A percentile compares a stretch with the other conserved stretches of the same genome.
phyloP scores from a whole-genome alignment of 2,113 vertebrate species.

The Suncus etruscus region DNA sequence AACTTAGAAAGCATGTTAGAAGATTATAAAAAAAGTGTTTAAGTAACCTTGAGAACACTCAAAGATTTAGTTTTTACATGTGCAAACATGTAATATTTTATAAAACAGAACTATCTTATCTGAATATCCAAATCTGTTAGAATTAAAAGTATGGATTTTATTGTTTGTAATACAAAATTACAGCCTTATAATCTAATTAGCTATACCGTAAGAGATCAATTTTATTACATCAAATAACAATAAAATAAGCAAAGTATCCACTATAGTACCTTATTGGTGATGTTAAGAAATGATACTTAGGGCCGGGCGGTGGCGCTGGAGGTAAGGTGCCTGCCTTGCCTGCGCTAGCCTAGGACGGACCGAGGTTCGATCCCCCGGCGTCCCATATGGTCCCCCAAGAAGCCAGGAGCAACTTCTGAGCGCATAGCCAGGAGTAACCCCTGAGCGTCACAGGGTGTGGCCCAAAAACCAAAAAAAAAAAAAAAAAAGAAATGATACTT shows the following conservation, averaged over 20 bases:
- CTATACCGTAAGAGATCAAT: not conserved
- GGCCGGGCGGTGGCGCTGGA: too few species aligned
- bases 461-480: too few species aligned
- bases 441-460: too few species aligned
- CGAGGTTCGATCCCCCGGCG: too few species aligned
- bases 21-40: not conserved
- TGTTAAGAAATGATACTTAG: too few species aligned
- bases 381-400: too few species aligned
- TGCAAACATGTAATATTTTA: constrained; percentile 16
- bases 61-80: constrained; percentile 40
- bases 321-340: too few species aligned
- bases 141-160: constrained; percentile 32
- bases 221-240: constrained; percentile 6
- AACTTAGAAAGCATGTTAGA: not conserved
- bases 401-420: too few species aligned
- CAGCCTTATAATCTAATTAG: not conserved
- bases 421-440: too few species aligned
- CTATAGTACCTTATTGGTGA: constrained; percentile 14
- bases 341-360: too few species aligned
- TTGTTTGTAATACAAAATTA: not conserved
- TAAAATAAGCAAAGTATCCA: constrained; percentile 35
- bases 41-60: not conserved
- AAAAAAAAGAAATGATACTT: too few species aligned
- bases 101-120: not conserved
- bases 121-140: constrained; percentile 28